Conservation (phyloP, 2,113 vertebrate genomes). For the Crotalus helleri region DNA sequence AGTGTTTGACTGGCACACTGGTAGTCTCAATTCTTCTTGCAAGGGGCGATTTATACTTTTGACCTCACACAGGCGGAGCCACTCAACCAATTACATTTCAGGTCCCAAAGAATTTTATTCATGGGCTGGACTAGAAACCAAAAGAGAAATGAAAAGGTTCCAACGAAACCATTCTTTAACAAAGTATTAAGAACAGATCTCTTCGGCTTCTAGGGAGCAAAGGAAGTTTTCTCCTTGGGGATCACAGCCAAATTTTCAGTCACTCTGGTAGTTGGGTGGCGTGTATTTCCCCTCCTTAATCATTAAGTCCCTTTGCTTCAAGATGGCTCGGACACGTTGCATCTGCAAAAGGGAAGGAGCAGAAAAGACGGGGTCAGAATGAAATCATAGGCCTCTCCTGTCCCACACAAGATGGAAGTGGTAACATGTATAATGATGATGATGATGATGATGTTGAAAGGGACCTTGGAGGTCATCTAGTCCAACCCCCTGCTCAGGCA, state of each 20-base stretch:
- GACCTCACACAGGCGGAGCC: no score
- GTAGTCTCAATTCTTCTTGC: neutral
- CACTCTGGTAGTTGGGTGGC: slow-evolving; percentile 70
- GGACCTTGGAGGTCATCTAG: no score
- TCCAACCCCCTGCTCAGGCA: no score
- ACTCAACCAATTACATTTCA: neutral
- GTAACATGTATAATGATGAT: neutral
- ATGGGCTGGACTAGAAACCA: neutral
- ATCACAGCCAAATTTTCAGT: slow-evolving; percentile 37
- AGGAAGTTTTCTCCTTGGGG: fast-evolving
- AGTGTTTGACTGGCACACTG: neutral
- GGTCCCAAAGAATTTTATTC: neutral
- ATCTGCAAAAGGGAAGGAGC: slow-evolving; percentile 64
- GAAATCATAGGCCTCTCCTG: neutral
- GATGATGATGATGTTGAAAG: no score
- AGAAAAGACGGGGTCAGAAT: neutral
- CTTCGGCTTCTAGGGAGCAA: neutral
- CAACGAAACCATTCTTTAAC: fast-evolving
- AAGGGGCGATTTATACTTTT: neutral
- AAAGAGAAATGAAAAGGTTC: fast-evolving
- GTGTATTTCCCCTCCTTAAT: slow-evolving; percentile 86
- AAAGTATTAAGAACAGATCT: neutral
- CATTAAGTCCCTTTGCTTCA: slow-evolving; percentile 79
- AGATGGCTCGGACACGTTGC: slow-evolving; percentile 66
- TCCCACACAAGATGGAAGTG: neutral